Conservation (phyloP, 1,140 invertebrate species). For the Pogonomyrmex barbatus region DNA sequence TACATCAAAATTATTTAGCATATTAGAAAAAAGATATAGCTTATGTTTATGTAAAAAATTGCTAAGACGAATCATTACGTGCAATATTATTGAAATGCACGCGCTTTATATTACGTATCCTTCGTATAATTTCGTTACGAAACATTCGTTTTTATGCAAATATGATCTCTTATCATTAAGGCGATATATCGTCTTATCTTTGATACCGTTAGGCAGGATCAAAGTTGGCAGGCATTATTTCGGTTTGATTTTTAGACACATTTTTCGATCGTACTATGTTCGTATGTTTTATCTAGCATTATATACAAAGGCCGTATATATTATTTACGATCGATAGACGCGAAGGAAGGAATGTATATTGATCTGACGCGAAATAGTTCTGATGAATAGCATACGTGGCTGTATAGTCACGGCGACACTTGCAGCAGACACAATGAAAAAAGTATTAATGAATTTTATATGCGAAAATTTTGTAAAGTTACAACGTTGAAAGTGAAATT, state of each 20-base stretch:
- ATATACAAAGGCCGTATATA: neutral
- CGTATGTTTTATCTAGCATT: neutral
- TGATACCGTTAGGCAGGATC: constrained; percentile 60
- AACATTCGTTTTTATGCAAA: constrained; percentile 16
- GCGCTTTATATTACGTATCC: neutral
- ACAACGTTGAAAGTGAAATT: neutral
- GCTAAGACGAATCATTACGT: neutral
- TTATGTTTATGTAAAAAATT: neutral
- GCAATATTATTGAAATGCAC: neutral
- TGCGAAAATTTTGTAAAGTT: constrained; percentile 28
- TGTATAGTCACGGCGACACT: neutral
- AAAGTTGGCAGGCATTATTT: constrained; percentile 47
- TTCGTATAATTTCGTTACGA: neutral
- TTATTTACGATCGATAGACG: constrained; percentile 53
- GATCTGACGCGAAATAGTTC: constrained; percentile 37
- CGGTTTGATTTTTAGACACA: constrained; percentile 42
- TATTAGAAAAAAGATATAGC: neutral
- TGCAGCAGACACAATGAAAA: constrained; percentile 5
- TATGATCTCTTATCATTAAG: neutral
- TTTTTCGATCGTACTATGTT: constrained; percentile 15
- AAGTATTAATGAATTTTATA: constrained; percentile 13
- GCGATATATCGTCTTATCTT: neutral
- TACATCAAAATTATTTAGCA: too few relatives aligned
- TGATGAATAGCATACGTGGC: constrained; percentile 41
- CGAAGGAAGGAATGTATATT: constrained; percentile 38